Percentiles rank a stretch among this genome's conserved stretches.
Conservation (phyloP, 2,113 vertebrate genomes). For the Halcyon malimbica region DNA sequence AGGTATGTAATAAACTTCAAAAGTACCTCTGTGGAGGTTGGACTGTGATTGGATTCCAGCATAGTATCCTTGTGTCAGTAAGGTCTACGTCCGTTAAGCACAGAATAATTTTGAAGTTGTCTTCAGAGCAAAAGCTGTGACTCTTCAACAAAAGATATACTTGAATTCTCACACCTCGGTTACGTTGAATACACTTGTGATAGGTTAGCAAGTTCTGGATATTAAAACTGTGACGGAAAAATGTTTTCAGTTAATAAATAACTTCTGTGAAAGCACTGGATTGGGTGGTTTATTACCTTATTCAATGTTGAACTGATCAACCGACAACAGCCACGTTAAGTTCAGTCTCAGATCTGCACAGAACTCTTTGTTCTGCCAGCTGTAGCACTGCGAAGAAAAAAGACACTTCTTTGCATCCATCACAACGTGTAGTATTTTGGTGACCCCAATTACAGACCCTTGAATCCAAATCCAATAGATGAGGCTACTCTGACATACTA, state of each 20-base stretch:
- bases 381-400: not conserved
- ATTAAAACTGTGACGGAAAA: not conserved
- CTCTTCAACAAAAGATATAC: constrained; percentile 2
- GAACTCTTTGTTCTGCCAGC: not conserved
- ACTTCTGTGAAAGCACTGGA: not conserved
- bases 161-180: constrained; percentile 39
- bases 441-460: not conserved
- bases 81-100: not conserved
- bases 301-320: not conserved
- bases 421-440: not conserved
- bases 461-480: not conserved
- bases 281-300: not conserved
- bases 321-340: not conserved
- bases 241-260: constrained; percentile 69
- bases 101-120: not conserved
- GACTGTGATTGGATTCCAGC: not conserved
- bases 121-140: constrained; percentile 13
- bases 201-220: not conserved
- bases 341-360: not conserved
- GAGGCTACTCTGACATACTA: not conserved
- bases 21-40: not conserved
- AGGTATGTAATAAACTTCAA: not conserved
- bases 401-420: not conserved
- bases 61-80: not conserved
- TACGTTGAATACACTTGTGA: not conserved